These are phyloP conservation scores for Colletes collaris DNA, from an alignment of 2,888 invertebrate genomes.

Conservation along the genomic window DNA sequence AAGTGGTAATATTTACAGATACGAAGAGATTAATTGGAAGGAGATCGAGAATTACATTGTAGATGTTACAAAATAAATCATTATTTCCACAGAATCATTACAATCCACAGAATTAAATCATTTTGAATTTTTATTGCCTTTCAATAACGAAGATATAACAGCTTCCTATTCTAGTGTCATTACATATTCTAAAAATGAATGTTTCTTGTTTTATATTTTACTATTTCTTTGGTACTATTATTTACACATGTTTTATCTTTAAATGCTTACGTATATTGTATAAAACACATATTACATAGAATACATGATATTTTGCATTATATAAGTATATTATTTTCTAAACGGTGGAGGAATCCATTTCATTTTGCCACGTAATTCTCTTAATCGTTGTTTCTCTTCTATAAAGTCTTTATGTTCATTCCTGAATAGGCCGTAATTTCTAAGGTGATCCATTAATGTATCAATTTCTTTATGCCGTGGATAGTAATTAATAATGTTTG, in stretches of 20 bases:
- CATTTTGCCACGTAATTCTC: conserved; percentile 90
- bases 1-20: conserved; percentile 56
- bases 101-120: conserved; percentile 49
- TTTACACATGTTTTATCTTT: conserved; percentile 24
- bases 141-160: conserved; percentile 53
- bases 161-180: conserved; percentile 26
- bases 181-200: not conserved
- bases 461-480: conserved; percentile 83
- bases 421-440: conserved; percentile 91
- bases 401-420: conserved; percentile 96
- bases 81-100: conserved; percentile 23
- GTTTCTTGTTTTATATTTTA: conserved; percentile 16
- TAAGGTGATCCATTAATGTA: conserved; percentile 88
- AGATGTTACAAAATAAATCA: conserved; percentile 16
- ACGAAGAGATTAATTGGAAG: conserved; percentile 63
- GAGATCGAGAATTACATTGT: not conserved
- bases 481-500: conserved; percentile 87
- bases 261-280: conserved; percentile 8
- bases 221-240: conserved; percentile 16
- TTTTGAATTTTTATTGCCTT: conserved; percentile 61
- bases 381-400: conserved; percentile 92
- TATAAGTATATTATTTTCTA: conserved; percentile 60
- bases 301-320: not conserved
- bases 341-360: conserved; percentile 83
- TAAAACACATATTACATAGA: conserved; percentile 9